Percentiles rank a stretch among this genome's conserved stretches.
These are phyloP conservation scores for Phalacrocorax pelagicus DNA, from an alignment of 2,113 vertebrate species.

Conservation along the genomic window DNA sequence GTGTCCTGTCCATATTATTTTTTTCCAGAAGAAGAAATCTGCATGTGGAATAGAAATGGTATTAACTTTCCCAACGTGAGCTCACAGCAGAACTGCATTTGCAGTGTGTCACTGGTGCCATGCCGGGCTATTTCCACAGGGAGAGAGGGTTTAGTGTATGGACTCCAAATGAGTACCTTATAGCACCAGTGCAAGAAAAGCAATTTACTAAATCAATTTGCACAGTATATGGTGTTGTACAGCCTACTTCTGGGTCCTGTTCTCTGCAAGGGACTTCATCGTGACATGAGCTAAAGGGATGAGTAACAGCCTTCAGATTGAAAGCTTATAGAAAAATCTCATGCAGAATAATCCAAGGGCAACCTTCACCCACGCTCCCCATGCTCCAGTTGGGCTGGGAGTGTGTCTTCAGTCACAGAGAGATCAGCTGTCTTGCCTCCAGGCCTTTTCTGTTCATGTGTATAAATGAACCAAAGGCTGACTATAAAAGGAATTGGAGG, in stretches of 20 bases:
- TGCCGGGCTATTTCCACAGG: background rate
- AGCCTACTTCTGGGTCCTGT: slow-evolving; percentile 22
- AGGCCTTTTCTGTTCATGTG: slow-evolving; percentile 41
- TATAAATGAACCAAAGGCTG: slow-evolving; percentile 34
- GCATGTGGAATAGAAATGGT: background rate
- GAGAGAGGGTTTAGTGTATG: background rate
- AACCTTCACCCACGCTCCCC: background rate
- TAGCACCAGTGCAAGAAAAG: background rate
- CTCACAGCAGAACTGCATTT: background rate
- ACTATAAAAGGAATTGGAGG: slow-evolving; percentile 1
- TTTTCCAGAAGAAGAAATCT: slow-evolving; percentile 1
- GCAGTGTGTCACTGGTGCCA: background rate
- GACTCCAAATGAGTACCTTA: background rate
- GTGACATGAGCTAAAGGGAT: slow-evolving; percentile 20
- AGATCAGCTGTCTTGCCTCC: slow-evolving; percentile 7
- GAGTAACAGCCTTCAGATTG: slow-evolving; percentile 20
- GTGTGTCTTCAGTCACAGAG: background rate
- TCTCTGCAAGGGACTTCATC: slow-evolving; percentile 30
- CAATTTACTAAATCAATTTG: slow-evolving; percentile 63
- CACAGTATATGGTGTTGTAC: slow-evolving; percentile 10
- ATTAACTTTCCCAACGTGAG: background rate
- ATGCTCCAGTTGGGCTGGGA: background rate
- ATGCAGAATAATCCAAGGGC: slow-evolving; percentile 12
- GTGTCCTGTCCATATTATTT: background rate
- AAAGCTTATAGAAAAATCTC: background rate